Percentiles rank a stretch among this genome's conserved stretches.
Conservation (phyloP, 2,888 invertebrate genomes). For the Acheta domesticus region DNA sequence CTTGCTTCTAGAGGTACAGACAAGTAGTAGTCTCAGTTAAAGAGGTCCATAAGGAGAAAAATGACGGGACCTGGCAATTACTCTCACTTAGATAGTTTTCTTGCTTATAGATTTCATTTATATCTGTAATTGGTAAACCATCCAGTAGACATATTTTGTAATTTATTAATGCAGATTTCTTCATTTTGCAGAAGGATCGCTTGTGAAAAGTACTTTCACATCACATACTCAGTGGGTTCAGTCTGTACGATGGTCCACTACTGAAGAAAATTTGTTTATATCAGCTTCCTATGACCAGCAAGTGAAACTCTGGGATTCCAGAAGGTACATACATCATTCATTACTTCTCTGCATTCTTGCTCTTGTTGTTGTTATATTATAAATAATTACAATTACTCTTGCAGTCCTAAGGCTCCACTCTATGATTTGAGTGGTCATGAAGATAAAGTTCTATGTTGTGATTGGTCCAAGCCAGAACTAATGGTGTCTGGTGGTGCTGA, state of each 20-base stretch:
- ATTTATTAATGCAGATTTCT: slow-evolving; percentile 12
- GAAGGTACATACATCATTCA: slow-evolving; percentile 60
- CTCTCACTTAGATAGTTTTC: too few relatives aligned
- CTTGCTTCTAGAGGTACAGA: too few relatives aligned
- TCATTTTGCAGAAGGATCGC: slow-evolving; percentile 66
- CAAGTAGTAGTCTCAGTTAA: too few relatives aligned
- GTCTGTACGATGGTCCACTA: slow-evolving; percentile 82
- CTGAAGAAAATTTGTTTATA: slow-evolving; percentile 78
- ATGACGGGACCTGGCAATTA: too few relatives aligned
- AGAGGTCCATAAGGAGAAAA: too few relatives aligned
- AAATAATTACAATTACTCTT: slow-evolving; percentile 36
- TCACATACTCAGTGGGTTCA: slow-evolving; percentile 92
- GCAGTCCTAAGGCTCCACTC: slow-evolving; percentile 82
- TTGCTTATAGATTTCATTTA: too few relatives aligned
- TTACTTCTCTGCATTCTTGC: not conserved
- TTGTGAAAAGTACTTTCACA: slow-evolving; percentile 84
- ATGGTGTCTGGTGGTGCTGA: slow-evolving; percentile 92
- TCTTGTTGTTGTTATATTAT: slow-evolving; percentile 21
- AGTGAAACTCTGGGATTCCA: slow-evolving; percentile 93
- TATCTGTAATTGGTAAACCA: too few relatives aligned
- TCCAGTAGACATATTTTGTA: not conserved
- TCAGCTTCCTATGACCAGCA: slow-evolving; percentile 89
- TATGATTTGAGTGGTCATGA: slow-evolving; percentile 92
- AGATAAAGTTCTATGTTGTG: slow-evolving; percentile 87
- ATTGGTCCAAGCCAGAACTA: slow-evolving; percentile 85